Evolutionary conservation across 1,140 invertebrate species (phyloP), one percentile per base, ranked within the genome.

Genomic region (Drosophila mojavensis): DNA sequence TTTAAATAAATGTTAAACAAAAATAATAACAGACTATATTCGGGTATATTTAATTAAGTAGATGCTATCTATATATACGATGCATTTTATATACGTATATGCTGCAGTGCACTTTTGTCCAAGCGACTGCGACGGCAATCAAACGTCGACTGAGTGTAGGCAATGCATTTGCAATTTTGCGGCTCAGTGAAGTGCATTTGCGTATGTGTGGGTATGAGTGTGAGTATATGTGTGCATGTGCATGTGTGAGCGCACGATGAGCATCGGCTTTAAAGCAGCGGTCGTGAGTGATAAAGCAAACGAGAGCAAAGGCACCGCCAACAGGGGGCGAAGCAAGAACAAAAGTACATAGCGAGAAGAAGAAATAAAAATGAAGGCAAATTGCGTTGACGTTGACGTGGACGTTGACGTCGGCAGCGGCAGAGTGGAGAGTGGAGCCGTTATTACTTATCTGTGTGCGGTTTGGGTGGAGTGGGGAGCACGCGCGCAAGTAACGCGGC

Each of bases 261-360:
- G 81, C 81, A 80, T 75, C 79, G 65, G 43, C n/a, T 60, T 58
- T 39, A 73, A 75, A 74, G 45, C 63, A 64, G 61, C 54, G 66
- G 66, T 36, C 69, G 69, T 65, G 62, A 85, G 75, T 79, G 83
- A 88, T 88, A 77, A 88, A 82, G 68, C 79, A 77, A 88, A 88
- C 75, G 79, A 88, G 83, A 83, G 83, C 83, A 88, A 77, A 77
- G 62, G 55, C 83, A 68, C 64, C 75, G 66, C 76, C 63, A 77
- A 79, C 70, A 50, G 48, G 48, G 48, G 65, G 71, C 75, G 39
- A 17, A 39, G 26, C 43, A 67, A 74, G 33, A 74, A 70, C 41
- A 75, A 71, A 70, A 65, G 60, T 64, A 59, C 55, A 58, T 26
- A 60, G 33, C 43, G 41, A 61, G 56, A 51, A 75, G 15, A 59